Base-by-base conservation (phyloP, 2,888 invertebrate species). In the Lepidonotus clava region DNA sequence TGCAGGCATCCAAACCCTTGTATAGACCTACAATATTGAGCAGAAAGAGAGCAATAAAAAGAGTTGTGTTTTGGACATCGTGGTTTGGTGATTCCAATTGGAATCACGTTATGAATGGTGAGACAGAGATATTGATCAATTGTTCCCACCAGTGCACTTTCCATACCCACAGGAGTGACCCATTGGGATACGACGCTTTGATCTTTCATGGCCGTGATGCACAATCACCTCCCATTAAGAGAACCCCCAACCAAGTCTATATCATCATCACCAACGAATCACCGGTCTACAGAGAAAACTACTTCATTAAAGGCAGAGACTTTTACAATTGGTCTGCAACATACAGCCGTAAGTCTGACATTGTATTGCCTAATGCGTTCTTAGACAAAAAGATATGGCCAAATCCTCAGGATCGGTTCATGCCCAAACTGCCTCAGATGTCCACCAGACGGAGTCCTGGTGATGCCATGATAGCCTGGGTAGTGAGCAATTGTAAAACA, bases 391-490 rank as follows among this genome's bases (percentile, higher is more conserved):
- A 46, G 8, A 18, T 18, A 8, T 8, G 18, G 46, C 8, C 8
- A 8, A 8, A 46, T 11, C 46, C 18, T 46, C 46, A 46, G 46
- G 8, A 18, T 11, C 46, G 46, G 8, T 18, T 46, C 8, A 18
- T 18, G 46, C 46, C 46, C 8, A 46, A 46, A 61, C 24, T 61
- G 28, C 61, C 61, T 28, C 61, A 61, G 28, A 61, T 61, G 61
- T 4, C 4, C 1, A 4, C 24, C 11, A 18, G 24, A 11, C 1
- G 61, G 2, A 2, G 14, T 2, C 61, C 61, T 11, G 0, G 14
- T n/a, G 28, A 61, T 14, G 71, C 71, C 14, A 36, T 41, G 32
- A 67, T 85, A 0, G 85, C 67, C 36, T 85, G 85, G 85, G 53
- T 85, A 11, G 85, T 85, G 1, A 85, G 85, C 40, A 18, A 38